phyloP scores from a whole-genome alignment of 1,140 invertebrate genomes.

The Eulimnadia texana region DNA sequence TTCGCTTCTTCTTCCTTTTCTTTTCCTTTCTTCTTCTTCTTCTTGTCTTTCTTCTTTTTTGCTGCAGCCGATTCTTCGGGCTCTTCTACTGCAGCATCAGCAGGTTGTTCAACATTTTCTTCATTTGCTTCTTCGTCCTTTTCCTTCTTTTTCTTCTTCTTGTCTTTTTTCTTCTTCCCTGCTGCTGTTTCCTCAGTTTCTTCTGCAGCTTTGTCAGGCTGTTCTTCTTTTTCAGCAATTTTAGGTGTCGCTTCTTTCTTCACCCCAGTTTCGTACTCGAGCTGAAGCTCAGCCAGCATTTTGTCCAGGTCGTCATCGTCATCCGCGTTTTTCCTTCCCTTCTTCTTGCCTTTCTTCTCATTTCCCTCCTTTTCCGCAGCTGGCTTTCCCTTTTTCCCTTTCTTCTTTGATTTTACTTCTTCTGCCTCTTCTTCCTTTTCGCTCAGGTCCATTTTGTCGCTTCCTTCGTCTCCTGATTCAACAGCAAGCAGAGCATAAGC shows the following conservation, averaged over 20 bases:
- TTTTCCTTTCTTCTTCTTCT: constrained; percentile 19
- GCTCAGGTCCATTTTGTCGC: constrained; percentile 4
- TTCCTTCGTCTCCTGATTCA: neutral
- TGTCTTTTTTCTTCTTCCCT: constrained; percentile 5
- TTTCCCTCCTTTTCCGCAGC: constrained; percentile 1
- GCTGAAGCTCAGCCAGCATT: constrained; percentile 27
- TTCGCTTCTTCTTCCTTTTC: constrained; percentile 20
- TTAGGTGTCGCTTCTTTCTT: constrained; percentile 21
- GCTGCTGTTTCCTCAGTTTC: no score
- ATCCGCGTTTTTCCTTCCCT: constrained; percentile 21
- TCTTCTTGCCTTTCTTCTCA: constrained; percentile 6
- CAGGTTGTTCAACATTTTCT: constrained; percentile 21
- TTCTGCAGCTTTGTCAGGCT: constrained; percentile 24
- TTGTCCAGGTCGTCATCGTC: constrained; percentile 29
- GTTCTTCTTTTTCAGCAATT: neutral
- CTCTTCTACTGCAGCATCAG: constrained; percentile 10
- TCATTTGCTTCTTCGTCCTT: constrained; percentile 29
- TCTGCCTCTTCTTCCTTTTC: neutral
- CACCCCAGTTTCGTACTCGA: constrained; percentile 19
- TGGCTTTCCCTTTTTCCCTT: constrained; percentile 4
- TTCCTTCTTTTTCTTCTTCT: constrained; percentile 26
- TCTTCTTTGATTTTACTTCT: neutral
- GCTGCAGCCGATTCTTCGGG: constrained; percentile 18
- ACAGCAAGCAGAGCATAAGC: constrained; percentile 4
- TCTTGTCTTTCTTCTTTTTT: constrained; percentile 20